Base-by-base conservation (phyloP, 2,113 vertebrate genomes). In the Poicephalus meyeri region DNA sequence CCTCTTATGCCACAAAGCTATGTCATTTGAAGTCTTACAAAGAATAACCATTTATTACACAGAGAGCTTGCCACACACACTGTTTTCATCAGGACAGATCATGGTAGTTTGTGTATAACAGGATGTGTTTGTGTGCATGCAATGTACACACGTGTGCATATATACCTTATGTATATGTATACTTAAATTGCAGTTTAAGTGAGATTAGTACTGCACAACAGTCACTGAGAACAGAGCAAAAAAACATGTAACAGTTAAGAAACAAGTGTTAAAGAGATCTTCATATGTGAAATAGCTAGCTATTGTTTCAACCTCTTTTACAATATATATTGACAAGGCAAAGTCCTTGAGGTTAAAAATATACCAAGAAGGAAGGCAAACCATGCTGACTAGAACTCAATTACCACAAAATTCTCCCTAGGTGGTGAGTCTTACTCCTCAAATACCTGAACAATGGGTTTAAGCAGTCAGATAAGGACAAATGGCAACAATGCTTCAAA, bases 381-480 rank as follows among this genome's bases (percentile, higher is more conserved):
- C 44, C 39, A 78, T 93, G 79, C 92, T 96, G 91, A 97, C 31
- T 69, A 92, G 77, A 97, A 88, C 80, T 97, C 82, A 97, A 63
- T 94, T 94, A 97, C 83, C 94, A 94, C 83, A 65, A 89, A 91
- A 78, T 91, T 97, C 84, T 91, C 83, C 96, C 91, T 80, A 90
- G 50, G 72, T 95, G 90, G 72, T 66, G 60, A 89, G 82, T 81
- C 80, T 76, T 82, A 82, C 76, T 97, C 89, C 77, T 97, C 96
- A 96, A 96, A 97, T 94, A 23, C 91, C 90, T 95, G 96, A 97
- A 86, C 94, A 86, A 97, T 80, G 49, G 49, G 41, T 95, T 97
- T 97, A 86, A 97, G 86, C 80, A 97, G 71, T 93, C 90, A 94
- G 80, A 80, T 93, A 95, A 95, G 78, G 95, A 70, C 49, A 88